Evolutionary conservation across 2,888 invertebrate species (phyloP), one percentile per base, ranked within the genome.

Genomic region (Panorpa germanica): DNA sequence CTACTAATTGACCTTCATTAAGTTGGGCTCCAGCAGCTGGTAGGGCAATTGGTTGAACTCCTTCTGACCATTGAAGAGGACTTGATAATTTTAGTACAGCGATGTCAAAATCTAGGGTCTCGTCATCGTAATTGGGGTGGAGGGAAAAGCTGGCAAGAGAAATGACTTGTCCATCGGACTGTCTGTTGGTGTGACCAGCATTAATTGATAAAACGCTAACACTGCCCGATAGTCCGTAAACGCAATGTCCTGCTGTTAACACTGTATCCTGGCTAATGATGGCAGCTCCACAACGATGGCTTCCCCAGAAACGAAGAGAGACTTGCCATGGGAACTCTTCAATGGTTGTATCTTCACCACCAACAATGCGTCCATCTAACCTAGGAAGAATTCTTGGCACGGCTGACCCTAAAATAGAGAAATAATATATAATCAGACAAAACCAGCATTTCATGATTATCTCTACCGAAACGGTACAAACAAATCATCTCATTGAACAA

Each of bases 101-200:
- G 18, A 66, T 55, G 30, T 72, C 72, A 32, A 55, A 62, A 34
- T 70, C 68, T 45, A 63, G 62, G 9, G 51, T 51, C 0, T 34
- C 30, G 30, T 48, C 57, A 9, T 52, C 49, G 40, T 64, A 73
- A 5, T 53, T 46, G 8, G 60, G 55, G 37, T 73, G 66, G 32
- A 54, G 54, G 2, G 55, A 40, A 5, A 67, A 43, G 26, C 55
- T 52, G 1, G 53, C 52, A 0, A 70, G 56, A 8, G 53, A 49
- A 5, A 65, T 48, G 1, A 69, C 4, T 18, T 49, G 39, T 0
- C 73, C 72, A 1, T 62, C 65, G 1, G 40, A 25, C 1, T 48
- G 43, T 11, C 48, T 53, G 20, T 52, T 55, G 0, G 63, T 57
- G 4, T 64, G 63, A 2, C 71, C 71, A 7, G 61, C 55, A 0